Evolutionary conservation across 2,888 invertebrate genomes (phyloP).

Genomic region (Tipula lateralis): DNA sequence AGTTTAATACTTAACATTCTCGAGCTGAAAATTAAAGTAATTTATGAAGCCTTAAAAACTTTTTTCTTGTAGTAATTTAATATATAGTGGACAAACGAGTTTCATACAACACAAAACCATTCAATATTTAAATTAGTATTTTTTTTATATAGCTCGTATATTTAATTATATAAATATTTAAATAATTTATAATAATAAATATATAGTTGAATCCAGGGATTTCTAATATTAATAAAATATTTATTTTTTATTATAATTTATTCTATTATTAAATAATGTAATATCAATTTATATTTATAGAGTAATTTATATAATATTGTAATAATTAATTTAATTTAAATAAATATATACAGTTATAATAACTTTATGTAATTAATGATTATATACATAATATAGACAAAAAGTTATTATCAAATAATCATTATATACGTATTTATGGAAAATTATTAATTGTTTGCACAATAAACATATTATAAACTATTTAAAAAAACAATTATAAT

Average conservation of each 20-base stretch:
- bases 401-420: neutral
- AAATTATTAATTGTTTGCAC: conserved; percentile 9
- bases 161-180: neutral
- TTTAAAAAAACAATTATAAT: neutral
- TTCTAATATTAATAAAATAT: neutral
- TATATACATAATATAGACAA: neutral
- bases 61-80: neutral
- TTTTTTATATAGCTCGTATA: neutral
- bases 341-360: neutral
- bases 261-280: neutral
- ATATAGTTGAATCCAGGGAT: neutral
- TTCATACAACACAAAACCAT: neutral
- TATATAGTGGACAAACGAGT: neutral
- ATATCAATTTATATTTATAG: neutral
- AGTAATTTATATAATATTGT: neutral
- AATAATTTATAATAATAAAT: neutral
- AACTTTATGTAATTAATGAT: neutral
- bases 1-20: neutral
- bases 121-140: neutral
- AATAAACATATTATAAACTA: neutral
- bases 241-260: neutral
- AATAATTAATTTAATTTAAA: neutral
- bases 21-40: neutral
- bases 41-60: neutral
- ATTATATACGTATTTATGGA: neutral